Conservation (phyloP, 2,797 vertebrate species). For the Melanotaenia maccullochi region DNA sequence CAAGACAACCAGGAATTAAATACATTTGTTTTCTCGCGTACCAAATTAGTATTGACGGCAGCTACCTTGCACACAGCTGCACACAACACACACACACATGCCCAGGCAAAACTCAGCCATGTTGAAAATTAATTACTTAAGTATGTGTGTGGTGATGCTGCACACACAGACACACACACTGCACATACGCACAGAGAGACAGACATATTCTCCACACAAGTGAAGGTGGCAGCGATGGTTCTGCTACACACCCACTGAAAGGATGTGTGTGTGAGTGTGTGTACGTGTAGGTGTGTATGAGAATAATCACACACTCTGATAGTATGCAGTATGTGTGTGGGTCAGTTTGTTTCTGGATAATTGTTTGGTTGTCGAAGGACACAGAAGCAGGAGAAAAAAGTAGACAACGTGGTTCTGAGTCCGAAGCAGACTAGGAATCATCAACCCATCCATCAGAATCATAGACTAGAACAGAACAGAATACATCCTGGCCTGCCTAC, state of each 20-base stretch:
- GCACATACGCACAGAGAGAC: constrained; percentile 7
- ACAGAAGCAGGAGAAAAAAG: not conserved
- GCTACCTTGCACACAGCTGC: constrained; percentile 52
- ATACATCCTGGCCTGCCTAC: not conserved
- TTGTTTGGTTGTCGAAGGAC: constrained; percentile 12
- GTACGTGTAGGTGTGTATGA: too few species aligned
- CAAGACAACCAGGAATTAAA: constrained; percentile 81
- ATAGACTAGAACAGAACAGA: not conserved
- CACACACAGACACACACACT: constrained; percentile 22
- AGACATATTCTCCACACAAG: constrained; percentile 28
- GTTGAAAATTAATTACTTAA: constrained; percentile 82
- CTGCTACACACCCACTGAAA: constrained; percentile 26
- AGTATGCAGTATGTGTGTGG: not conserved
- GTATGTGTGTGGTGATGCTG: constrained; percentile 58
- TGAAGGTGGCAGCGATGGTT: constrained; percentile 52
- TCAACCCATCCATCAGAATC: not conserved
- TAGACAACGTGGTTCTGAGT: not conserved
- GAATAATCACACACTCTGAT: not conserved
- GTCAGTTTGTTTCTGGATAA: constrained; percentile 5
- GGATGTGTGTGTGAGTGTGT: not conserved
- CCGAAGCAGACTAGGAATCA: not conserved
- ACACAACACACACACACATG: constrained; percentile 27
- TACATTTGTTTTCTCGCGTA: constrained; percentile 81
- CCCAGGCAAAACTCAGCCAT: constrained; percentile 66
- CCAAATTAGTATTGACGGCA: constrained; percentile 81